phyloP scores from a whole-genome alignment of 2,888 invertebrate genomes.

The Hybos culiciformis region DNA sequence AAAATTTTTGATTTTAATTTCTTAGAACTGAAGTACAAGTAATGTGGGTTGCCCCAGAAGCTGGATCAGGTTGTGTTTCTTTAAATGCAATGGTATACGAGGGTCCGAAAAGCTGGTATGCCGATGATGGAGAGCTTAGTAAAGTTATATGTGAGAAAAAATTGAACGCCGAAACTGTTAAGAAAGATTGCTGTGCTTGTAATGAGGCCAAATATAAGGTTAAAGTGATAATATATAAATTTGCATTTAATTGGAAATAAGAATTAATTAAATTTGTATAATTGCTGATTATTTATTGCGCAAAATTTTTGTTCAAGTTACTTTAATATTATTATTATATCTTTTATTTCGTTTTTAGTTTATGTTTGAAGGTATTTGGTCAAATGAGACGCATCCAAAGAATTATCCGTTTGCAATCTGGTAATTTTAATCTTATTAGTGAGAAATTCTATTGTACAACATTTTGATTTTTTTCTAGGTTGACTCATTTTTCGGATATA shows the following conservation, averaged over 20 bases:
- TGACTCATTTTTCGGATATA: constrained; percentile 93
- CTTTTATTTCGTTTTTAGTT: constrained; percentile 41
- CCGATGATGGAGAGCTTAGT: constrained; percentile 73
- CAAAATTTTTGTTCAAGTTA: too few species aligned
- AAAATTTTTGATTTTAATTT: too few species aligned
- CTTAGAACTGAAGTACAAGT: constrained; percentile 74
- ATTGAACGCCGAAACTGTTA: constrained; percentile 40
- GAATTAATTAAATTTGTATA: too few species aligned
- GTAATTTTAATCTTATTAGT: too few species aligned
- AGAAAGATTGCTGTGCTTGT: constrained; percentile 76
- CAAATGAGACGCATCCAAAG: constrained; percentile 87
- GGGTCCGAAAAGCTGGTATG: constrained; percentile 67
- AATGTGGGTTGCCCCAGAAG: constrained; percentile 82
- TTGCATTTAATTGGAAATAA: too few species aligned
- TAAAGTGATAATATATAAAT: constrained; percentile 16
- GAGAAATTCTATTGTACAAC: too few species aligned
- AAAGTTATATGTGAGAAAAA: constrained; percentile 66
- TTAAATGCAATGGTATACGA: constrained; percentile 84
- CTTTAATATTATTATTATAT: too few species aligned
- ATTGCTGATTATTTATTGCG: too few species aligned
- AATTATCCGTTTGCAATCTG: constrained; percentile 84
- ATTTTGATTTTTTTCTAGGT: too few species aligned
- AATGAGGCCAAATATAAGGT: constrained; percentile 93
- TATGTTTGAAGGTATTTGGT: constrained; percentile 90
- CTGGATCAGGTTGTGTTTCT: constrained; percentile 73